A percentile compares a stretch with the other conserved stretches of the same genome.
phyloP scores from a whole-genome alignment of 2,888 invertebrate genomes.

The Cephus rjabovi region DNA sequence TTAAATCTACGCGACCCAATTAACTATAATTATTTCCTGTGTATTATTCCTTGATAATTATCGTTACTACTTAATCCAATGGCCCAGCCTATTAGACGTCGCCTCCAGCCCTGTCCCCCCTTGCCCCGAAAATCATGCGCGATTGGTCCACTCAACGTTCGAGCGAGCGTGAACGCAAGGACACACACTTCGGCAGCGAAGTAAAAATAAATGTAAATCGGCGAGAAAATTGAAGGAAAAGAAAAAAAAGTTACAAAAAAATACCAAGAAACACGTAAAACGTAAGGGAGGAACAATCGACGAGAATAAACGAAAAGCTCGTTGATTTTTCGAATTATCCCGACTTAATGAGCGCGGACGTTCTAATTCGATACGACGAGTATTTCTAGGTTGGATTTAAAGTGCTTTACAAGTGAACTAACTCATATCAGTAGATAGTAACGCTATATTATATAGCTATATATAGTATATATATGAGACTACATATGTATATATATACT shows the following conservation, averaged over 20 bases:
- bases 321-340: not conserved
- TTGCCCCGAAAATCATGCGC: not conserved
- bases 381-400: slow-evolving; percentile 60
- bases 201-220: not conserved
- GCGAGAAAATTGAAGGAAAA: not conserved
- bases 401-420: slow-evolving; percentile 65
- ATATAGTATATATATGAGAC: slow-evolving; percentile 33
- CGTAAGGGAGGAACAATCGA: slow-evolving; percentile 18
- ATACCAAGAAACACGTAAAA: not conserved
- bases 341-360: not conserved
- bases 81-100: not conserved
- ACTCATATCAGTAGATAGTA: slow-evolving; percentile 63
- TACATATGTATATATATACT: slow-evolving; percentile 22
- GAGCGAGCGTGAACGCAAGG: slow-evolving; percentile 19
- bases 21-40: not conserved
- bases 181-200: not conserved
- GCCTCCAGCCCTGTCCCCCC: not conserved
- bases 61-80: not conserved
- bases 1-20: not conserved
- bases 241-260: not conserved
- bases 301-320: slow-evolving; percentile 25
- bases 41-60: not conserved
- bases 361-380: slow-evolving; percentile 14
- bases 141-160: slow-evolving; percentile 13
- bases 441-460: slow-evolving; percentile 43